Conservation (phyloP, 2,888 invertebrate species). For the Teleogryllus oceanicus region DNA sequence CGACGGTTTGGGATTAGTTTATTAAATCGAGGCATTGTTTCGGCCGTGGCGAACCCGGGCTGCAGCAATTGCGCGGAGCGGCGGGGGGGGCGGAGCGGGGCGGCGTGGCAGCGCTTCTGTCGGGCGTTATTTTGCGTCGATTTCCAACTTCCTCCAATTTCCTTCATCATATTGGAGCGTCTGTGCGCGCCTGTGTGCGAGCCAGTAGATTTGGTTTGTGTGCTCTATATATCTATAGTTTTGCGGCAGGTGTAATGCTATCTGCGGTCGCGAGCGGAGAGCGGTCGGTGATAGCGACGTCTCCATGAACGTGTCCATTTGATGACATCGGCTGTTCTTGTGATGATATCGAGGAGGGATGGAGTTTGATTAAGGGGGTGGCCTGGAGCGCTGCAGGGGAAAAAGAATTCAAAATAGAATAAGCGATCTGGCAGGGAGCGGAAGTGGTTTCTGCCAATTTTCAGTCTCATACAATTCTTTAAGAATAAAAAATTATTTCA, state of each 20-base stretch:
- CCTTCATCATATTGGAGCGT: slow-evolving; percentile 35
- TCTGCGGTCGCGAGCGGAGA: background rate
- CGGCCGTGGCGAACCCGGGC: slow-evolving; percentile 24
- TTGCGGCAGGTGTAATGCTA: background rate
- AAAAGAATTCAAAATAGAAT: too few relatives aligned
- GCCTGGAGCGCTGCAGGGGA: too few relatives aligned
- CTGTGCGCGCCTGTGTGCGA: slow-evolving; percentile 29
- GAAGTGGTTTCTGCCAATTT: too few relatives aligned
- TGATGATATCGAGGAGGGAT: too few relatives aligned
- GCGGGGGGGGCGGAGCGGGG: slow-evolving; percentile 20
- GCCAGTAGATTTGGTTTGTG: slow-evolving; percentile 31
- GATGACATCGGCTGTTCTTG: too few relatives aligned
- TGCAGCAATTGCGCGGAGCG: slow-evolving; percentile 22
- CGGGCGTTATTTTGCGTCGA: slow-evolving; percentile 32
- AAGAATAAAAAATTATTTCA: too few relatives aligned
- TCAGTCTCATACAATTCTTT: too few relatives aligned
- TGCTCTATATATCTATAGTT: background rate
- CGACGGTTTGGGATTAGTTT: slow-evolving; percentile 37
- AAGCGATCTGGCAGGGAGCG: too few relatives aligned
- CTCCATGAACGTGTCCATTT: too few relatives aligned
- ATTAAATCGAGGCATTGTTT: slow-evolving; percentile 38
- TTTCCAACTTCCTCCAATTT: slow-evolving; percentile 36
- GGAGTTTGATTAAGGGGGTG: too few relatives aligned
- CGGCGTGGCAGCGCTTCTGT: background rate
- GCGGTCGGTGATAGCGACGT: too few relatives aligned